Percentiles rank a stretch among this genome's conserved stretches.
phyloP scores from a whole-genome alignment of 2,113 vertebrate species.

The Archocentrus centrarchus region DNA sequence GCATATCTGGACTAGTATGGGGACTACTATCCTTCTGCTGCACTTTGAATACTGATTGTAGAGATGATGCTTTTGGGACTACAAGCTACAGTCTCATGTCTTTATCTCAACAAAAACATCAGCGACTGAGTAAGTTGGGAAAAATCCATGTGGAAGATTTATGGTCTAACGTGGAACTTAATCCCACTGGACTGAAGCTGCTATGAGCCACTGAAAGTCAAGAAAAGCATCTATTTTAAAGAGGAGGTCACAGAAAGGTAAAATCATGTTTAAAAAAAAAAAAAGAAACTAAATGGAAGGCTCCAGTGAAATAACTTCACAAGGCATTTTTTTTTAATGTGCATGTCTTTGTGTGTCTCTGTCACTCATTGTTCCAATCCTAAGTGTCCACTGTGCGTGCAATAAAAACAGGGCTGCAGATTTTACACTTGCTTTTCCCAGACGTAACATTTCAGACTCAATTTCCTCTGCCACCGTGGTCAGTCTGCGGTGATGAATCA shows the following conservation, averaged over 20 bases:
- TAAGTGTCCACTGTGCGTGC: background rate
- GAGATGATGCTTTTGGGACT: background rate
- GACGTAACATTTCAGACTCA: slow-evolving; percentile 19
- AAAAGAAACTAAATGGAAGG: background rate
- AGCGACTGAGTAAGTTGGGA: background rate
- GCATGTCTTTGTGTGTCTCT: background rate
- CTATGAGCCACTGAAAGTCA: slow-evolving; percentile 23
- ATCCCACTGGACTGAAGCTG: slow-evolving; percentile 7
- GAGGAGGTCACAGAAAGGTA: background rate
- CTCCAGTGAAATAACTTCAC: slow-evolving; percentile 5
- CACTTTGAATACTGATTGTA: background rate
- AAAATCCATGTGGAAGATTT: slow-evolving; percentile 12
- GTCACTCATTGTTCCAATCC: background rate
- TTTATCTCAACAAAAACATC: background rate
- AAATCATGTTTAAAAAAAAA: background rate
- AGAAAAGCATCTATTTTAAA: slow-evolving; percentile 17
- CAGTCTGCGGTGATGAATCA: slow-evolving; percentile 32
- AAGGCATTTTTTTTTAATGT: slow-evolving; percentile 30
- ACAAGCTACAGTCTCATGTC: background rate
- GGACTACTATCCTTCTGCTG: background rate
- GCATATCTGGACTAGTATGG: background rate
- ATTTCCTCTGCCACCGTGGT: slow-evolving; percentile 26
- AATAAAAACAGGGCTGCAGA: background rate
- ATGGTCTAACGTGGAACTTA: background rate
- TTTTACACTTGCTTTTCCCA: slow-evolving; percentile 36